A percentile compares a stretch with the other conserved stretches of the same genome.
These are phyloP conservation scores for Apoderus coryli DNA, from an alignment of 2,888 invertebrate species.

Conservation along the genomic window DNA sequence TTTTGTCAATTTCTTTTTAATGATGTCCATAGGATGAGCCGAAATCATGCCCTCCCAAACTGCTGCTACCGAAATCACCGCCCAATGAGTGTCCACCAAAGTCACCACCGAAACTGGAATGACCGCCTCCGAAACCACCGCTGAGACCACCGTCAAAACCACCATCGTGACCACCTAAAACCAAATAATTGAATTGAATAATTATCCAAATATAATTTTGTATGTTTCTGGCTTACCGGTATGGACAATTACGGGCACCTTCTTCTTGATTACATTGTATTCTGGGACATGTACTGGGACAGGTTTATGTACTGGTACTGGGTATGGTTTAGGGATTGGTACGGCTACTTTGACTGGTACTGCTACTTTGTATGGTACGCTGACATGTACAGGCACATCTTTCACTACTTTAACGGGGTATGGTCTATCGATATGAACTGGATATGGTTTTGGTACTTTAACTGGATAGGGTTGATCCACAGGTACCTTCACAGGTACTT, in stretches of 20 bases:
- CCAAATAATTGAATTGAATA: no score
- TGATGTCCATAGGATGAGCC: slow-evolving; percentile 19
- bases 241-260: slow-evolving; percentile 32
- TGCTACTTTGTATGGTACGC: slow-evolving; percentile 29
- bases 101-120: slow-evolving; percentile 14
- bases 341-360: slow-evolving; percentile 25
- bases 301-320: slow-evolving; percentile 34
- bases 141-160: slow-evolving; percentile 16
- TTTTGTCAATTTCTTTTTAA: no score
- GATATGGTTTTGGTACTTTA: slow-evolving; percentile 33
- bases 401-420: slow-evolving; percentile 45
- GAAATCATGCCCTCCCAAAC: slow-evolving; percentile 6
- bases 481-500: slow-evolving; percentile 29
- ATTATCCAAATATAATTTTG: no score
- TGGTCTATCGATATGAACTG: slow-evolving; percentile 42
- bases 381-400: slow-evolving; percentile 23
- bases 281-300: slow-evolving; percentile 33
- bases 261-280: slow-evolving; percentile 38
- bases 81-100: slow-evolving; percentile 14
- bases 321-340: slow-evolving; percentile 24
- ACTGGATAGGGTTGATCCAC: slow-evolving; percentile 48
- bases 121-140: slow-evolving; percentile 16
- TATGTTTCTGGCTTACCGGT: no score
- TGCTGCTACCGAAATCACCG: slow-evolving; percentile 9
- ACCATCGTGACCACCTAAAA: slow-evolving; percentile 17